A percentile compares a stretch with the other conserved stretches of the same genome.
Evolutionary conservation across 1,140 invertebrate species (phyloP).

Genomic region (Ips typographus): DNA sequence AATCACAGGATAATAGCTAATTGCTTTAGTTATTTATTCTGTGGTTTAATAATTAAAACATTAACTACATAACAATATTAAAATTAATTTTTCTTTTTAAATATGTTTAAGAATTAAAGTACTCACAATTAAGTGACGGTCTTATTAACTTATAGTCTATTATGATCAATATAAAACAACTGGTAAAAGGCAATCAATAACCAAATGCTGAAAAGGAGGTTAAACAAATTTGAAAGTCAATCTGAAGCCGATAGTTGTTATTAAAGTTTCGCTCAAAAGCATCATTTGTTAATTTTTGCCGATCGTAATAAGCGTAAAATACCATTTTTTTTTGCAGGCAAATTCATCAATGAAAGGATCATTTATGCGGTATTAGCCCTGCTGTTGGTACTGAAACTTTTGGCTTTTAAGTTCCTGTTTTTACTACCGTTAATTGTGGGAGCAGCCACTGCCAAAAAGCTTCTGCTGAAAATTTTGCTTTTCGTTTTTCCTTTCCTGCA

Average conservation of each 20-base stretch:
- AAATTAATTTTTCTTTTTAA: too few species aligned
- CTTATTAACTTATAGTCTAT: too few species aligned
- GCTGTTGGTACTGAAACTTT: constrained; percentile 74
- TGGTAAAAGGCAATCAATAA: constrained; percentile 3
- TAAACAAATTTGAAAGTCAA: constrained; percentile 1
- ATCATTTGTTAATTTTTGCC: too few species aligned
- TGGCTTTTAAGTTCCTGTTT: constrained; percentile 76
- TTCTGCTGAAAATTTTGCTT: constrained; percentile 75
- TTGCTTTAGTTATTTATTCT: too few species aligned
- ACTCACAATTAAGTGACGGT: too few species aligned
- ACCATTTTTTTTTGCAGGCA: constrained; percentile 61
- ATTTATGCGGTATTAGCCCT: constrained; percentile 71
- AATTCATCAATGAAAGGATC: constrained; percentile 73
- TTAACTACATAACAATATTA: too few species aligned
- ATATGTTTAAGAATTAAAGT: too few species aligned
- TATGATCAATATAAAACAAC: too few species aligned
- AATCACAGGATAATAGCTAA: too few species aligned
- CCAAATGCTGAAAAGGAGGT: neutral
- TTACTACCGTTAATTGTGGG: constrained; percentile 73
- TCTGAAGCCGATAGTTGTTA: neutral
- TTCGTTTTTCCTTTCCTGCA: constrained; percentile 79
- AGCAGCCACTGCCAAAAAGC: constrained; percentile 76
- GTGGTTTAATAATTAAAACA: too few species aligned
- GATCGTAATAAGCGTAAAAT: neutral
- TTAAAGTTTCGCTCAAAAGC: neutral